These are phyloP conservation scores for Allophyes oxyacanthae DNA, from an alignment of 2,888 invertebrate genomes.

Conservation along the genomic window DNA sequence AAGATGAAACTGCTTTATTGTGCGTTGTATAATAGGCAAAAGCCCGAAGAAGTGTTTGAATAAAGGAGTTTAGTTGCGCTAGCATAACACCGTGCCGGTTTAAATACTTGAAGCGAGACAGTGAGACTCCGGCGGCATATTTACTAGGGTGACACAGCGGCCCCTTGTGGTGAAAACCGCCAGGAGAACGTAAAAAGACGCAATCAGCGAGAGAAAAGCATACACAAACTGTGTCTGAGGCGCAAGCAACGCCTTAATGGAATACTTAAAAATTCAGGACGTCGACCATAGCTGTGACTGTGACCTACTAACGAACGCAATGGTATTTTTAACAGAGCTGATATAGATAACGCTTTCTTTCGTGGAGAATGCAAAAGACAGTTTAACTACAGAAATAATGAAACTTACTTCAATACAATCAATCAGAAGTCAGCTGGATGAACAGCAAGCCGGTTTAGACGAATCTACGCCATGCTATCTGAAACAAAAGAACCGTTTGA, in stretches of 20 bases:
- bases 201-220: conserved; percentile 85
- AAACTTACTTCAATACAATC: conserved; percentile 44
- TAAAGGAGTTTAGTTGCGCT: conserved; percentile 4
- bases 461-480: conserved; percentile 75
- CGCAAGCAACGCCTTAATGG: conserved; percentile 74
- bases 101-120: conserved; percentile 36
- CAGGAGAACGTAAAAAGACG: conserved; percentile 85
- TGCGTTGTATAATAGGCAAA: neutral
- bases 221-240: conserved; percentile 66
- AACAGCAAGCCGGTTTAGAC: conserved; percentile 42
- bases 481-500: conserved; percentile 65
- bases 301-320: conserved; percentile 75
- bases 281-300: conserved; percentile 71
- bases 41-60: neutral
- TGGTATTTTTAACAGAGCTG: conserved; percentile 61
- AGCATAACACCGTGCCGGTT: conserved; percentile 7
- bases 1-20: too few species aligned
- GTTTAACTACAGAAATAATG: conserved; percentile 19
- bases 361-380: conserved; percentile 25
- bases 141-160: conserved; percentile 68
- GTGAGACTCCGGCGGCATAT: conserved; percentile 60
- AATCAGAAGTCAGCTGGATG: conserved; percentile 26
- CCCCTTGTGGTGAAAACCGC: conserved; percentile 70
- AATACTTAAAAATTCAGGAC: conserved; percentile 87
- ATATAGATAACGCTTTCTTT: conserved; percentile 49